Evolutionary conservation across 1,140 invertebrate genomes (phyloP), one percentile per base, ranked within the genome.

Genomic region (Leguminivora glycinivorella): DNA sequence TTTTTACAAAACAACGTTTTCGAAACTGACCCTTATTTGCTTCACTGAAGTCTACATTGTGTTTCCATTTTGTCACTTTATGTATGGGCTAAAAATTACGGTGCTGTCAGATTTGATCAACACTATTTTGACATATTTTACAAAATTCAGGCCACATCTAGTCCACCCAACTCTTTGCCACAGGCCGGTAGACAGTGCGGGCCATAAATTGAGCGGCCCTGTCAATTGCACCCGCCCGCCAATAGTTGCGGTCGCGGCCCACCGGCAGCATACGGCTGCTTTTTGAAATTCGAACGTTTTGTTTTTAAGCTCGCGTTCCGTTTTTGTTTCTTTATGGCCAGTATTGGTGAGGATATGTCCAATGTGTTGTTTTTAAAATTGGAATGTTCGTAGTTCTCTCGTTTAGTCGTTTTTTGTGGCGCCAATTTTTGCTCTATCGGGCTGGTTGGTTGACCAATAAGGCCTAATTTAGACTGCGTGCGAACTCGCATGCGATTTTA

Each of bases 151-250:
- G 70, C n/a, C 79, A 26, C 70, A 76, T 84, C 81, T 56, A 84
- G 76, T 31, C 0, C 0, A 25, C 6, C 9, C 12, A 67, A 1
- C 5, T 71, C 60, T 56, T 7, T 25, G 73, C 70, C 47, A 17
- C 68, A 14, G 69, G 43, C 72, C 78, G 75, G 82, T 82, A 89
- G 88, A 90, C 88, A 88, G 80, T 83, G 83, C 70, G 84, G 82
- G 74, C 87, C 83, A 90, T 90, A 89, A 89, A 89, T 90, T 89
- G 87, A 89, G 85, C 83, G 76, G 78, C 78, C 73, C 87, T 91
- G 88, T 91, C 88, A 91, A 91, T 91, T 91, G 88, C 88, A 91
- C 76, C 70, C 86, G 87, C 75, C 63, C 80, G 73, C 88, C 88
- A 83, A 90, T 90, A 90, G 88, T 88, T 90, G 88, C 84, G 88